phyloP scores from a whole-genome alignment of 1,140 invertebrate species.

The Neodiprion pinetum region DNA sequence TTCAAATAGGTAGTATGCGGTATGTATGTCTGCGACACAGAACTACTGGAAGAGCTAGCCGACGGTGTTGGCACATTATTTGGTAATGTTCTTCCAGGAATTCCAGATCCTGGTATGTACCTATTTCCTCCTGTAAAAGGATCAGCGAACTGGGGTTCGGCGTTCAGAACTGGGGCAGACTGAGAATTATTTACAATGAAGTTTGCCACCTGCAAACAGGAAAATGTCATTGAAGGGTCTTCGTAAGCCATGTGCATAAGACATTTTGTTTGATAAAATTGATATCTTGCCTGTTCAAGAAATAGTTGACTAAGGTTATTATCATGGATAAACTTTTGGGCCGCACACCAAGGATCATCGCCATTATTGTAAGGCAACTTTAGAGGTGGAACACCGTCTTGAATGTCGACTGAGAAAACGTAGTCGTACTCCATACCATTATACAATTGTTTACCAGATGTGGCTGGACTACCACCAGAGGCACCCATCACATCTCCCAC shows the following conservation, averaged over 20 bases:
- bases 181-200: slow-evolving; percentile 87
- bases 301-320: slow-evolving; percentile 86
- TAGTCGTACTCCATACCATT: slow-evolving; percentile 94
- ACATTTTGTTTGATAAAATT: slow-evolving; percentile 11
- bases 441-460: slow-evolving; percentile 76
- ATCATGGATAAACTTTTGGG: slow-evolving; percentile 91
- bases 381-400: slow-evolving; percentile 85
- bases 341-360: slow-evolving; percentile 87
- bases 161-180: slow-evolving; percentile 38
- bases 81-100: slow-evolving; percentile 21
- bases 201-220: slow-evolving; percentile 80
- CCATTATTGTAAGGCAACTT: slow-evolving; percentile 93
- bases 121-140: slow-evolving; percentile 82
- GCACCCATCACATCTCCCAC: slow-evolving; percentile 91
- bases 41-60: slow-evolving; percentile 43
- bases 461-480: slow-evolving; percentile 68
- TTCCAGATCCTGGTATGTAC: slow-evolving; percentile 68
- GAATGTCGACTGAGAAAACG: slow-evolving; percentile 93
- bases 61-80: slow-evolving; percentile 34
- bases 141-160: slow-evolving; percentile 69
- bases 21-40: slow-evolving; percentile 42
- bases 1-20: slow-evolving; percentile 59
- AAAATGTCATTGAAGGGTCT: neutral
- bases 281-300: slow-evolving; percentile 79
- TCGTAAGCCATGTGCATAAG: too few relatives aligned